A percentile compares a stretch with the other conserved stretches of the same genome.
Conservation (phyloP, 1,140 invertebrate species). For the Lysiphlebus fabarum region DNA sequence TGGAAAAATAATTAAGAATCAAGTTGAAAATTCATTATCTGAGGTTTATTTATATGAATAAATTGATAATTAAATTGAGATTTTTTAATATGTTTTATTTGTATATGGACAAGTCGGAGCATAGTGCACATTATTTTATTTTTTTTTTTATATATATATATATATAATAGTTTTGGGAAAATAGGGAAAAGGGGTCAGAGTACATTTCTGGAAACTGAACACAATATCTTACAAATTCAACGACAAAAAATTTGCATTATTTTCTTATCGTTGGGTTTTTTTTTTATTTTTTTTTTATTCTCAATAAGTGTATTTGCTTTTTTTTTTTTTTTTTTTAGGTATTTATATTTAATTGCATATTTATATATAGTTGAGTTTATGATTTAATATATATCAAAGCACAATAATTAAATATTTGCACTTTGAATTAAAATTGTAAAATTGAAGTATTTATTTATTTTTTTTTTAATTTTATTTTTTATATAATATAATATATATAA, state of each 20-base stretch:
- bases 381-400: conserved; percentile 47
- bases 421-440: conserved; percentile 42
- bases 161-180: conserved; percentile 50
- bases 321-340: conserved; percentile 37
- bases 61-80: conserved; percentile 29
- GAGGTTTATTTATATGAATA: too few species aligned
- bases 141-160: conserved; percentile 38
- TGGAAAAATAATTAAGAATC: too few species aligned
- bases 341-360: conserved; percentile 36
- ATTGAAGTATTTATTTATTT: conserved; percentile 29
- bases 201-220: conserved; percentile 53
- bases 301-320: conserved; percentile 30
- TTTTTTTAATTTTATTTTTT: conserved; percentile 1
- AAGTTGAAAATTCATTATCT: too few species aligned
- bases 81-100: conserved; percentile 53
- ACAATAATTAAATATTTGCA: conserved; percentile 49
- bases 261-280: conserved; percentile 1
- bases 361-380: conserved; percentile 44
- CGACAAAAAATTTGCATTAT: conserved; percentile 50
- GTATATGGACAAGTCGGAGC: conserved; percentile 54
- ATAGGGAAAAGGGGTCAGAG: conserved; percentile 50
- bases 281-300: conserved; percentile 23
- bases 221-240: conserved; percentile 56
- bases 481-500: conserved; percentile 32
- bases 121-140: conserved; percentile 53